phyloP scores from a whole-genome alignment of 2,888 invertebrate species.

The Apodemia mormo region DNA sequence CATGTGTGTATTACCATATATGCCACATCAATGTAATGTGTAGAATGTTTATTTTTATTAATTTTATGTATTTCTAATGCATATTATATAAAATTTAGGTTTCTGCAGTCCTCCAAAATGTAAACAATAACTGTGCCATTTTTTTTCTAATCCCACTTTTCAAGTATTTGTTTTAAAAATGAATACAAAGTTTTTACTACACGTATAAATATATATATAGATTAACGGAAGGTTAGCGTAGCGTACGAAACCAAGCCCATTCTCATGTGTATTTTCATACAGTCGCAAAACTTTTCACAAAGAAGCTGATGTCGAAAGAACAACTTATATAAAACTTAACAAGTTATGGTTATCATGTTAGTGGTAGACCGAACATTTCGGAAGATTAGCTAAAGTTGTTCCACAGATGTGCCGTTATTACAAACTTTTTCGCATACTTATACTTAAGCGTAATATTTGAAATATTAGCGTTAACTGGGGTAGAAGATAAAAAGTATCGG shows the following conservation, averaged over 20 bases:
- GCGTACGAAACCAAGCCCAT: not conserved
- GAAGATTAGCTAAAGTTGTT: conserved; percentile 13
- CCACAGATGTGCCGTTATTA: not conserved
- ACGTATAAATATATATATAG: too few species aligned
- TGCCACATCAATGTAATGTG: too few species aligned
- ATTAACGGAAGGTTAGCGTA: too few species aligned
- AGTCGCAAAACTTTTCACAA: conserved; percentile 1
- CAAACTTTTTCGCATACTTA: not conserved
- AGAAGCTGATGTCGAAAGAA: conserved; percentile 2
- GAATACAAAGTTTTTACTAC: too few species aligned
- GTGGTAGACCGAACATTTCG: not conserved
- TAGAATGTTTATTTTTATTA: too few species aligned
- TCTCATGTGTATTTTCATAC: not conserved
- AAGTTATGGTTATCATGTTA: conserved; percentile 15
- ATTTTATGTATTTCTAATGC: too few species aligned
- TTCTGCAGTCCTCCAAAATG: too few species aligned
- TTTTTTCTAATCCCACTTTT: too few species aligned
- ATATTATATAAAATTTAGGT: too few species aligned
- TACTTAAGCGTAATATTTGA: not conserved
- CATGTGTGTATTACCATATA: too few species aligned
- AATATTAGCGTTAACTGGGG: not conserved
- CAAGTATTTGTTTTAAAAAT: too few species aligned
- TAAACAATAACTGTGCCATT: too few species aligned
- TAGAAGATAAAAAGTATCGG: not conserved
- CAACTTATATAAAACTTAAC: conserved; percentile 6